Evolutionary conservation across 2,113 vertebrate genomes (phyloP).

Genomic region (Xiphophorus maculatus): DNA sequence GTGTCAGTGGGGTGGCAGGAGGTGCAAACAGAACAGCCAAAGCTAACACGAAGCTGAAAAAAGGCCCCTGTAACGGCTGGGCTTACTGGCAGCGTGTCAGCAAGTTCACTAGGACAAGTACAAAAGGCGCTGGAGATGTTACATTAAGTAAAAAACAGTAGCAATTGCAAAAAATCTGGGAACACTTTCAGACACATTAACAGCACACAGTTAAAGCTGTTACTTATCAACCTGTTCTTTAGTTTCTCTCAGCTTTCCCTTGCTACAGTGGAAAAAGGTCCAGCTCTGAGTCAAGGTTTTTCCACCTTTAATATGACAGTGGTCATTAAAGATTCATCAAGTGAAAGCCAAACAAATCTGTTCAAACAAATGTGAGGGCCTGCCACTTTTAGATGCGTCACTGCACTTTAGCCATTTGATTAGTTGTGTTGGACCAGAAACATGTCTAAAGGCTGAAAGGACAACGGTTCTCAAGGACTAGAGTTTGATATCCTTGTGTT

Average conservation of each 20-base stretch:
- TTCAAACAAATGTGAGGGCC: too few species aligned
- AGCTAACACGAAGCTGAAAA: conserved; percentile 38
- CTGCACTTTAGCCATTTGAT: too few species aligned
- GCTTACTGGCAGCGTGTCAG: conserved; percentile 22
- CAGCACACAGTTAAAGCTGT: background rate
- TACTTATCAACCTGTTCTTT: conserved; percentile 7
- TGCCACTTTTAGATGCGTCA: too few species aligned
- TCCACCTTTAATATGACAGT: too few species aligned
- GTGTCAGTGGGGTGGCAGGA: conserved; percentile 44
- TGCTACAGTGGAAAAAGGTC: background rate
- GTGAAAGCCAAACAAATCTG: too few species aligned
- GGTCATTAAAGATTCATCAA: too few species aligned
- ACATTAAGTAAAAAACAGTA: background rate
- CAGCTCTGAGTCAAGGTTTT: too few species aligned
- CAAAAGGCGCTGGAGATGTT: background rate
- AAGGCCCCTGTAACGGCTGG: conserved; percentile 18
- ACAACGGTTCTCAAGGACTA: too few species aligned
- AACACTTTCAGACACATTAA: background rate
- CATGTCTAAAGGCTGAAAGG: too few species aligned
- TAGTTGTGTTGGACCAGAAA: too few species aligned
- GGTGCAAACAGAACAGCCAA: conserved; percentile 43
- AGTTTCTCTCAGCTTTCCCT: conserved; percentile 11
- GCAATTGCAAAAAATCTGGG: background rate
- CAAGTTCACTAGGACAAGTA: conserved; percentile 23
- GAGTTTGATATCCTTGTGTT: too few species aligned